A percentile compares a stretch with the other conserved stretches of the same genome.
phyloP scores from a whole-genome alignment of 2,113 vertebrate species.

The Callipepla californica region DNA sequence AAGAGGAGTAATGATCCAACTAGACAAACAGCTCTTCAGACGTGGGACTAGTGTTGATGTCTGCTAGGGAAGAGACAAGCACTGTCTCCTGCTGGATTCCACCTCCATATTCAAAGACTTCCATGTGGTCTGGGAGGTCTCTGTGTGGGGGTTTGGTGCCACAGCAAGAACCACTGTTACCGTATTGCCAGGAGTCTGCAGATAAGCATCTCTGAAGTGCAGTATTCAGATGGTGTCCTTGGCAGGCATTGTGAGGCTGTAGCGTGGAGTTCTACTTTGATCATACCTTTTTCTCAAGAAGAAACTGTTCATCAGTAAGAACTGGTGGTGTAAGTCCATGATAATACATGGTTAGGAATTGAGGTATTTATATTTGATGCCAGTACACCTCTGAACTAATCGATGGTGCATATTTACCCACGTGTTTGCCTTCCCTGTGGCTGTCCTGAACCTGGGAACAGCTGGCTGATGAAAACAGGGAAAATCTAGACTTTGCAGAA shows the following conservation, averaged over 20 bases:
- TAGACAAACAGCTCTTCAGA: not conserved
- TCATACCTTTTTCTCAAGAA: not conserved
- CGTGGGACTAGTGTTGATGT: not conserved
- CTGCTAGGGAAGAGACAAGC: not conserved
- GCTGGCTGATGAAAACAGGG: not conserved
- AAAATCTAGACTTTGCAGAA: not conserved
- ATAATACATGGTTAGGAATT: not conserved
- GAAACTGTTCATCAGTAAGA: not conserved
- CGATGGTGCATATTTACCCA: not conserved
- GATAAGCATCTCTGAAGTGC: not conserved
- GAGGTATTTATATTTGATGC: not conserved
- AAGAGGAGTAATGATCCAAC: not conserved
- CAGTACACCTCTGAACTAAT: not conserved
- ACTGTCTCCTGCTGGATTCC: not conserved
- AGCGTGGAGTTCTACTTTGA: not conserved
- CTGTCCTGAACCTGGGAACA: not conserved
- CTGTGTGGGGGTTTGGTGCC: not conserved
- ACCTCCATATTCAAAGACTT: not conserved
- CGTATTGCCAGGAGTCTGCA: not conserved
- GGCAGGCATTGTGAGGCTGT: not conserved
- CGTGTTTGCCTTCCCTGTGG: not conserved
- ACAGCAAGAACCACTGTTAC: not conserved
- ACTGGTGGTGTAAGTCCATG: not conserved
- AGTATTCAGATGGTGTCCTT: not conserved
- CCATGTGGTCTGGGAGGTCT: not conserved